Evolutionary conservation across 2,113 vertebrate genomes (phyloP).

Genomic region (Micromys minutus): DNA sequence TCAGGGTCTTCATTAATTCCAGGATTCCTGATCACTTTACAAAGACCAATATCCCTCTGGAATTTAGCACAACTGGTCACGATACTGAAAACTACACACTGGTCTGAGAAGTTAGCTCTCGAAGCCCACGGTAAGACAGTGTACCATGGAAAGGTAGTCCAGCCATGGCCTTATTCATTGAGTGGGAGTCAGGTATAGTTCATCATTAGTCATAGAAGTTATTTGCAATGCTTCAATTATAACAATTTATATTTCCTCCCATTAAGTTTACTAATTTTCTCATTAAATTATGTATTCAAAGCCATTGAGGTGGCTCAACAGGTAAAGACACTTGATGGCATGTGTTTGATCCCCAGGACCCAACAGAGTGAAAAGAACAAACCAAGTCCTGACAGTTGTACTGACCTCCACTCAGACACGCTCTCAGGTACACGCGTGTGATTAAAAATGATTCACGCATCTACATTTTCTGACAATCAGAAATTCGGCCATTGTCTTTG

Average conservation of each 20-base stretch:
- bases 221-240: constrained; percentile 11
- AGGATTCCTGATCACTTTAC: constrained; percentile 11
- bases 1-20: background rate
- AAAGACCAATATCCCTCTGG: background rate
- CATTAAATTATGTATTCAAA: background rate
- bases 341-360: background rate
- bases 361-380: background rate
- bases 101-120: background rate
- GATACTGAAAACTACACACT: background rate
- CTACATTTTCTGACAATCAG: background rate
- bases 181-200: background rate
- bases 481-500: background rate
- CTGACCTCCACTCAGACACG: background rate
- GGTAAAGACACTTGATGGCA: background rate
- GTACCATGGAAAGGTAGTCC: background rate
- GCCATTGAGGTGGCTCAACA: background rate
- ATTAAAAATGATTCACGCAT: background rate
- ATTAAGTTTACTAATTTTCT: background rate
- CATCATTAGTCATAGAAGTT: background rate
- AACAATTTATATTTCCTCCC: background rate
- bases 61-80: background rate
- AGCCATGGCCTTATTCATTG: background rate
- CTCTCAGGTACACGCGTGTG: no score
- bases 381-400: background rate
- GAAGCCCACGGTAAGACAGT: background rate